Conservation (phyloP, 2,888 invertebrate genomes). For the Heteropelma amictum region DNA sequence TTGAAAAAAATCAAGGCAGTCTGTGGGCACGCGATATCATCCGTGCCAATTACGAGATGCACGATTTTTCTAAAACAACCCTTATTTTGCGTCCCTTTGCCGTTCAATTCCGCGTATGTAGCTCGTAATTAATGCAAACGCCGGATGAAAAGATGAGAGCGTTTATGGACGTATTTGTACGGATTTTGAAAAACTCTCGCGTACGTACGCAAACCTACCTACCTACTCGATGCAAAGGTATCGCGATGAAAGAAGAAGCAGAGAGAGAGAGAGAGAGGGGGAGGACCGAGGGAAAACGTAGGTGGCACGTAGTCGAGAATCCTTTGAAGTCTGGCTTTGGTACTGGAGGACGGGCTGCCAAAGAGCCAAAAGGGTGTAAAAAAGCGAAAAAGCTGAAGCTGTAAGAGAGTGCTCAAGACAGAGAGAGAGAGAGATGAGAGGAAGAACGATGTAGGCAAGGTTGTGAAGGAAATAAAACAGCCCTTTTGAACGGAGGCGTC, state of each 20-base stretch:
- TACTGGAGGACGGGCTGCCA: background rate
- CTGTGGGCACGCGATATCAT: too few relatives aligned
- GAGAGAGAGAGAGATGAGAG: constrained; percentile 42
- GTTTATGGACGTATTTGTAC: constrained; percentile 53
- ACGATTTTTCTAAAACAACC: too few relatives aligned
- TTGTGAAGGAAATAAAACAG: constrained; percentile 59
- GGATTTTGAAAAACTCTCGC: constrained; percentile 29
- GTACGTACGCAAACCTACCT: too few relatives aligned
- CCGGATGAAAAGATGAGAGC: constrained; percentile 33
- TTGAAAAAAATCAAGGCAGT: too few relatives aligned
- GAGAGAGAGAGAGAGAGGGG: too few relatives aligned
- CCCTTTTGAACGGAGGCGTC: constrained; percentile 72
- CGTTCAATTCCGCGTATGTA: background rate
- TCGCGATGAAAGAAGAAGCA: constrained; percentile 4
- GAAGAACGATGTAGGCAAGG: too few relatives aligned
- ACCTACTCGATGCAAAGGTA: background rate
- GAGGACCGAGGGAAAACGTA: background rate
- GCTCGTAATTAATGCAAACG: background rate
- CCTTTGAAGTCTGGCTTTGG: constrained; percentile 70
- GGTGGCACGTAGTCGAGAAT: constrained; percentile 56
- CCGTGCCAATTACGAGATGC: too few relatives aligned
- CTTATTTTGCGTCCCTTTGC: too few relatives aligned
- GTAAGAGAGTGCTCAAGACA: constrained; percentile 24
- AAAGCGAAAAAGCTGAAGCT: constrained; percentile 38
- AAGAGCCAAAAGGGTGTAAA: constrained; percentile 45